phyloP scores from a whole-genome alignment of 2,888 invertebrate genomes.

The Acanthosepion esculentum region DNA sequence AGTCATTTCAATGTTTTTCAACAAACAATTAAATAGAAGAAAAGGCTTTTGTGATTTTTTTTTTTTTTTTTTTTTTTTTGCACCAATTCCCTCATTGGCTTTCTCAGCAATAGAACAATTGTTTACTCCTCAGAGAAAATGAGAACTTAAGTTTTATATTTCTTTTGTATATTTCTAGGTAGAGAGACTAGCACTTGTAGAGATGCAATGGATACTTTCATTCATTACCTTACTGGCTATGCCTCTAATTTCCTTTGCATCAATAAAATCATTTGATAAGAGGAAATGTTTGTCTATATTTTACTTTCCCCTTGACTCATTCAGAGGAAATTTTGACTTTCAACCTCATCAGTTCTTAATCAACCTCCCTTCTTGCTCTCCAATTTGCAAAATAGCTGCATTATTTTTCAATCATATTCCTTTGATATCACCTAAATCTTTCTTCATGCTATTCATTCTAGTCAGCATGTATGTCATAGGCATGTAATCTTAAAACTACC shows the following conservation, averaged over 20 bases:
- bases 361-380: background rate
- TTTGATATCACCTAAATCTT: too few relatives aligned
- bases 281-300: slow-evolving; percentile 13
- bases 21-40: too few relatives aligned
- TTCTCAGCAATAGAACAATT: background rate
- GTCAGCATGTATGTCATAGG: too few relatives aligned
- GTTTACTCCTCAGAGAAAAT: background rate
- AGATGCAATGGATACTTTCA: background rate
- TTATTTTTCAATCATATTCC: too few relatives aligned
- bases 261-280: slow-evolving; percentile 18
- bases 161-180: background rate
- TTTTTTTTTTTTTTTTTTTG: too few relatives aligned
- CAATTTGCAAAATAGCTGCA: background rate
- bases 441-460: too few relatives aligned
- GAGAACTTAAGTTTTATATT: background rate
- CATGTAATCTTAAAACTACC: too few relatives aligned
- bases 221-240: background rate
- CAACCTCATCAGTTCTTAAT: background rate
- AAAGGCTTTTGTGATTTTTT: too few relatives aligned
- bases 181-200: background rate
- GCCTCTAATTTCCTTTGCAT: background rate
- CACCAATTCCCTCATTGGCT: background rate
- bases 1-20: too few relatives aligned
- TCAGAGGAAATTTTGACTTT: background rate
- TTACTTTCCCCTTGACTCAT: background rate